Conservation (phyloP, 2,797 vertebrate genomes). For the Paramormyrops hopkinsi region DNA sequence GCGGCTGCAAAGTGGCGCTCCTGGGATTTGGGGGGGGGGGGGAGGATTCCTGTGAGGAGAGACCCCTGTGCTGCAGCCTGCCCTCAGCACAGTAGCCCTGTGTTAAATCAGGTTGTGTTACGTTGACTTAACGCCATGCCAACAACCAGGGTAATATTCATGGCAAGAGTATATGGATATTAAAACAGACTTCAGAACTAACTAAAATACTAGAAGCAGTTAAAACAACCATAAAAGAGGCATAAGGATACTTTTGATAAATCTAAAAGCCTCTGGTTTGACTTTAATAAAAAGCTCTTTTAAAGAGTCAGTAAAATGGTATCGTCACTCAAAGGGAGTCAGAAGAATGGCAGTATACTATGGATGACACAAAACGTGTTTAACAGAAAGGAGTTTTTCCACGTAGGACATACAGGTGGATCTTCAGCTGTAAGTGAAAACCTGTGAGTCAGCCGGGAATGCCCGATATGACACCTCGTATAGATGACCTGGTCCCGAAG, state of each 20-base stretch:
- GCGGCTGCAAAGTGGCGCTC: slow-evolving; percentile 39
- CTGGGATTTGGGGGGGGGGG: background rate
- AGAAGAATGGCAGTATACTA: background rate
- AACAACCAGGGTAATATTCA: background rate
- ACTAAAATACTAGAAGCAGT: background rate
- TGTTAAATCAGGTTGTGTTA: background rate
- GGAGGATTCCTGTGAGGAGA: background rate
- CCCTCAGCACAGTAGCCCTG: background rate
- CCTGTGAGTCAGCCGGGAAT: background rate
- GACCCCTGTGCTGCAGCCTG: background rate
- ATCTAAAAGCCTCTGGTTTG: background rate
- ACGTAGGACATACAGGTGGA: background rate
- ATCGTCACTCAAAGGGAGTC: background rate
- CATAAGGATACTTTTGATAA: background rate
- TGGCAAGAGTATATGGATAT: background rate
- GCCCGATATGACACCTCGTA: background rate
- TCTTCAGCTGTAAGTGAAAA: background rate
- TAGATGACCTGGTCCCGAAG: background rate
- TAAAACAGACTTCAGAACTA: background rate
- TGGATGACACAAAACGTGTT: background rate
- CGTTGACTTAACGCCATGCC: background rate
- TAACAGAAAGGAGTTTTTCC: background rate
- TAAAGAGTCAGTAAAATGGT: background rate
- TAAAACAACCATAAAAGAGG: background rate
- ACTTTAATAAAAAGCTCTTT: background rate